Conservation (phyloP, 1,140 invertebrate species). For the Zaprionus vittiger region DNA sequence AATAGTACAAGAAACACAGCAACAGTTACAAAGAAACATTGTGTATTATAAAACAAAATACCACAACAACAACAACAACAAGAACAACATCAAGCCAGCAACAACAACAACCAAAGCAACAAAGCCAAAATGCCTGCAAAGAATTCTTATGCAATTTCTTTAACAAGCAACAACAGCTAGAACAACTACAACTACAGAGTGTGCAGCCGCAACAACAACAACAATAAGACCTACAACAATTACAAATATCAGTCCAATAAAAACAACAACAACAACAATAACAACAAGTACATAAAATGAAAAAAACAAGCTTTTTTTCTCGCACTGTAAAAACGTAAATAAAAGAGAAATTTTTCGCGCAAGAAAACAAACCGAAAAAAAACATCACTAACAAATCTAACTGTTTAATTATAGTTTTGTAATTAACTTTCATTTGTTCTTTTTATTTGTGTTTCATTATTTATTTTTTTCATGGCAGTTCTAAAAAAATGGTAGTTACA, state of each 20-base stretch:
- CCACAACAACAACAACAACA: conserved; percentile 55
- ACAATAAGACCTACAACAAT: conserved; percentile 38
- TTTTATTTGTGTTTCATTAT: conserved; percentile 34
- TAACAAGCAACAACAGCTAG: conserved; percentile 36
- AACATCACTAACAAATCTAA: conserved; percentile 42
- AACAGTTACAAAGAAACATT: conserved; percentile 62
- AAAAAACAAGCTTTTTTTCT: conserved; percentile 40
- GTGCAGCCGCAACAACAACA: conserved; percentile 35
- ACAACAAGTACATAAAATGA: conserved; percentile 46
- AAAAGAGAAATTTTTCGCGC: conserved; percentile 24
- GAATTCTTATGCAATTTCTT: conserved; percentile 24
- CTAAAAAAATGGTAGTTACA: conserved; percentile 41
- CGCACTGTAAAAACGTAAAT: conserved; percentile 41
- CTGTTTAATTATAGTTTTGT: conserved; percentile 38
- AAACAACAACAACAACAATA: conserved; percentile 55
- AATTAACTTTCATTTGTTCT: conserved; percentile 21
- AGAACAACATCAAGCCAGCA: conserved; percentile 58
- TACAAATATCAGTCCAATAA: conserved; percentile 32
- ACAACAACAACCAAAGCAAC: conserved; percentile 64
- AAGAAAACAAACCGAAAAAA: conserved; percentile 2
- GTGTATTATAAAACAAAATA: conserved; percentile 67
- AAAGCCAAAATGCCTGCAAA: conserved; percentile 37
- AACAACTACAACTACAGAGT: conserved; percentile 18
- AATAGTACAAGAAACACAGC: conserved; percentile 42
- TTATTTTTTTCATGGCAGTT: conserved; percentile 43